Conservation (phyloP, 2,113 vertebrate genomes). For the Protobothrops mucrosquamatus region DNA sequence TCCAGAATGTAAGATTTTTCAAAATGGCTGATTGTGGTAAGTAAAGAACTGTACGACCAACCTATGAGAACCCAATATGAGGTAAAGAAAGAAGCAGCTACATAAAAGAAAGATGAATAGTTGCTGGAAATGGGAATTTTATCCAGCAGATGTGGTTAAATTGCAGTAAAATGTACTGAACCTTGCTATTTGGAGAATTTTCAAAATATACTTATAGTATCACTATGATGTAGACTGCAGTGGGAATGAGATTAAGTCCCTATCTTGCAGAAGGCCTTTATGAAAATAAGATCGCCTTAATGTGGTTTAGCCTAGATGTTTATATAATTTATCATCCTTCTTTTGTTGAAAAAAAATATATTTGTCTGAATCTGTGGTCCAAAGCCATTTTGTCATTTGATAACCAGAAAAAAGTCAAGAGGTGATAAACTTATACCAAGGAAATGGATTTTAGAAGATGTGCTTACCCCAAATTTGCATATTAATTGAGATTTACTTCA, state of each 20-base stretch:
- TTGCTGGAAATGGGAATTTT: neutral
- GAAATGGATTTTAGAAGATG: neutral
- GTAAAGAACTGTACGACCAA: neutral
- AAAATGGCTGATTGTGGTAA: conserved; percentile 4
- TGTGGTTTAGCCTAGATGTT: neutral
- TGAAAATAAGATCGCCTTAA: neutral
- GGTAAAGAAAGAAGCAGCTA: neutral
- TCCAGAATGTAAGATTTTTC: neutral
- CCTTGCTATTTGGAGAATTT: conserved; percentile 13
- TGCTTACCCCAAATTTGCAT: conserved; percentile 4
- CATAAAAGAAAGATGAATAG: neutral
- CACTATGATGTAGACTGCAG: neutral
- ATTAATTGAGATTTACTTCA: conserved; percentile 17
- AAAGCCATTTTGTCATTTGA: conserved; percentile 1
- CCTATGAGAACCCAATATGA: neutral
- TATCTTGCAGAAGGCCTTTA: neutral
- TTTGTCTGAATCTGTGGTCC: neutral
- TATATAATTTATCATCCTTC: neutral
- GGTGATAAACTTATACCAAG: neutral
- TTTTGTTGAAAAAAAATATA: neutral
- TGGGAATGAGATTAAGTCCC: neutral
- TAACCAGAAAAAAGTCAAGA: neutral
- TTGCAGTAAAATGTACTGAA: conserved; percentile 18
- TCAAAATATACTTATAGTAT: neutral
- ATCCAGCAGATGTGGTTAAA: conserved; percentile 8